Base-by-base conservation (phyloP, 1,140 invertebrate genomes). In the Solen grandis region DNA sequence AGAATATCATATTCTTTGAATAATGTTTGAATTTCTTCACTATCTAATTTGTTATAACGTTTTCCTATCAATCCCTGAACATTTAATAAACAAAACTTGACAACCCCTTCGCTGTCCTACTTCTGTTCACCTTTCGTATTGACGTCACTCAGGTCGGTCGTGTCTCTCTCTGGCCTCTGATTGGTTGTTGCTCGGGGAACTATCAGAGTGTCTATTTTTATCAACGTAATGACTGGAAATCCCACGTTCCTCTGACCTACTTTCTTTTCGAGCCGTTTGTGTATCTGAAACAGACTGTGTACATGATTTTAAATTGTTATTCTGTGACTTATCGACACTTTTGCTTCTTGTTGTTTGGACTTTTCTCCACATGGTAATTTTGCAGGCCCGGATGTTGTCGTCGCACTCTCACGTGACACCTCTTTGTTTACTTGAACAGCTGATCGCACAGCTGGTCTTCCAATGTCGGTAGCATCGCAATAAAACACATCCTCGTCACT, bases 11-110 rank as follows among this genome's bases (percentile, higher is more conserved):
- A 33, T 33, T 52, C 41, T 41, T 55, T 52, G 38, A 65, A 65
- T 31, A 65, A 27, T 33, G 50, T 41, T 33, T 25, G 55, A 33
- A 66, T 29, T 77, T 77, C 46, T 36, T n/a, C 16, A 22, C 14
- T 33, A 22, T 77, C 19, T 0, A 66, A 22, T 66, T 77, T 77
- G 41, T 77, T 77, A 57, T 77, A 66, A 14, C 50, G 16, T 35
- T 38, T 46, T 2, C 60, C 60, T 27, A 68, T 66, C 14, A 77
- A 33, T 55, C 74, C 41, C 54, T 66, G 74, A 8, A 66, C 29
- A 36, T 77, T 77, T 22, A 74, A 36, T 59, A 74, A 41, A 62
- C 57, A 62, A 62, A 74, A 41, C 22, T 36, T 38, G 19, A 74
- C 19, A 29, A 62, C 70, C 41, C 27, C n/a, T 62, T 62, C 59